Conservation (phyloP, 2,797 vertebrate genomes). For the Pogonophryne albipinna region DNA sequence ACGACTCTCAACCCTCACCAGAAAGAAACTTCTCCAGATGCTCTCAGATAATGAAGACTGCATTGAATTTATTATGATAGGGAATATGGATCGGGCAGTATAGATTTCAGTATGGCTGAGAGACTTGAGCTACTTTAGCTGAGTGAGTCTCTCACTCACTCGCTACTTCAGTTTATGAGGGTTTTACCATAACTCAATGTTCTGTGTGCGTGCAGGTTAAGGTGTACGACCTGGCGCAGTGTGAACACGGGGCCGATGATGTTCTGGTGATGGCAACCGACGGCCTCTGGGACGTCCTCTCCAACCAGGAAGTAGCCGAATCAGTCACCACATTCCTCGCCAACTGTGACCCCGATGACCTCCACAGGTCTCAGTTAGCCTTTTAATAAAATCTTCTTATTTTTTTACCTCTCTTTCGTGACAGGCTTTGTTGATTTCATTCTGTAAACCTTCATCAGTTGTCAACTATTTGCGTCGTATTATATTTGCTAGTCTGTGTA, state of each 20-base stretch:
- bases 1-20: conserved; percentile 19
- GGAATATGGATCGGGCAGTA: background rate
- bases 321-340: conserved; percentile 92
- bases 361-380: conserved; percentile 87
- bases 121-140: background rate
- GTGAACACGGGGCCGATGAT: conserved; percentile 92
- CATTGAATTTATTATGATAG: conserved; percentile 19
- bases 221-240: conserved; percentile 91
- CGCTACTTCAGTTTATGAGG: background rate
- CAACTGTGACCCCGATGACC: conserved; percentile 96
- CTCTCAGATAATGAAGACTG: conserved; percentile 16
- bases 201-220: conserved; percentile 85
- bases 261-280: conserved; percentile 96
- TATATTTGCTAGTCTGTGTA: too few relatives aligned
- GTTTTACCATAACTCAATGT: background rate
- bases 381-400: background rate
- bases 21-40: conserved; percentile 10
- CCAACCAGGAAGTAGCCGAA: conserved; percentile 97
- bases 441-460: too few relatives aligned
- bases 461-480: too few relatives aligned
- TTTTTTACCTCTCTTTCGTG: background rate
- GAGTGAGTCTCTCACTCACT: too few relatives aligned
- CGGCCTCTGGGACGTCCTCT: conserved; percentile 97
- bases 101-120: background rate
- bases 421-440: background rate